Evolutionary conservation across 2,113 vertebrate genomes (phyloP).

Genomic region (Mus musculus): DNA sequence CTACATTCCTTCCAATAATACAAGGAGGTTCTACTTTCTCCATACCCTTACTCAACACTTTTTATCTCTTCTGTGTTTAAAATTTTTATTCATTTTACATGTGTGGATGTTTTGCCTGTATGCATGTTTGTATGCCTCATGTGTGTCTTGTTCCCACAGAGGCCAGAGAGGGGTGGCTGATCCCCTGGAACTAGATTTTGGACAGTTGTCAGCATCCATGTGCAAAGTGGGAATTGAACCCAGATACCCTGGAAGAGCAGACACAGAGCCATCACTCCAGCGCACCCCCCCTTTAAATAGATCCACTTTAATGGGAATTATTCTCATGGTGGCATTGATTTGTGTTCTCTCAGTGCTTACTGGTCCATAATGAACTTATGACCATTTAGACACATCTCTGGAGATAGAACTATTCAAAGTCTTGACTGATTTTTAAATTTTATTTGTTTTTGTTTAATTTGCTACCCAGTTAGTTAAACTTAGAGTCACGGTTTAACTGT

Average conservation of each 20-base stretch:
- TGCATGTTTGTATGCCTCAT: neutral
- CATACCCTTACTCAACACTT: neutral
- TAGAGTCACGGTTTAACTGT: conserved; percentile 15
- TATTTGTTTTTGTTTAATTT: neutral
- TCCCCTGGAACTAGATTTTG: neutral
- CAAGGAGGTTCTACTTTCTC: neutral
- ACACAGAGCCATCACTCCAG: neutral
- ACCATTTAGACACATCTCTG: neutral
- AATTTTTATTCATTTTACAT: neutral
- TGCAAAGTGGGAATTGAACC: neutral
- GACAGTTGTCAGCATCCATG: neutral
- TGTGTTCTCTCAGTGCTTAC: neutral
- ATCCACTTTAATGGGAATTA: neutral
- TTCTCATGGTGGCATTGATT: neutral
- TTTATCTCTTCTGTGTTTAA: neutral
- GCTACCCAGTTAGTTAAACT: neutral
- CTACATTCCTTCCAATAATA: neutral
- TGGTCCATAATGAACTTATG: neutral
- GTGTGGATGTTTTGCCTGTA: neutral
- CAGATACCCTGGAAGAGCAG: neutral
- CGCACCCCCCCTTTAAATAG: neutral
- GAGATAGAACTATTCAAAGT: neutral
- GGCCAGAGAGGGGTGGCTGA: neutral
- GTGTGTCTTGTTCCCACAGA: neutral
- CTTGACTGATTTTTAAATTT: neutral